Percentiles rank a stretch among this genome's conserved stretches.
These are phyloP conservation scores for Oreochromis aureus DNA, from an alignment of 2,113 vertebrate species.

Conservation along the genomic window DNA sequence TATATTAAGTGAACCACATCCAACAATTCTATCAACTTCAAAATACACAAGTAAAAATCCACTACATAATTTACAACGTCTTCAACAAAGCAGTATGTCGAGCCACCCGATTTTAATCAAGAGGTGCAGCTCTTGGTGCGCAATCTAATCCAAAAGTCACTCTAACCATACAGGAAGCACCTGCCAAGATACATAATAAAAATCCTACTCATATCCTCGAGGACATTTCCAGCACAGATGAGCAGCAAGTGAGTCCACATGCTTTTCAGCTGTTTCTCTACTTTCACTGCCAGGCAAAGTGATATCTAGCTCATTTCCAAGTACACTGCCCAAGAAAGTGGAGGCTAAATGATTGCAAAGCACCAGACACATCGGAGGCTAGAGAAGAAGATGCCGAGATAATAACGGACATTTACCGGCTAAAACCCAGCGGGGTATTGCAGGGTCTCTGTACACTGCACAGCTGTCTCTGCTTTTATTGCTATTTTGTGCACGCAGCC, in stretches of 20 bases:
- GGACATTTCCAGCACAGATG: constrained; percentile 5
- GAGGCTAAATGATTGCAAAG: constrained; percentile 20
- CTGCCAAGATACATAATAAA: constrained; percentile 23
- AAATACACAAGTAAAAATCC: neutral
- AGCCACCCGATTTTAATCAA: neutral
- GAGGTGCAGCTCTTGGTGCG: neutral
- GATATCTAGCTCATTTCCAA: constrained; percentile 36
- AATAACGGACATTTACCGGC: constrained; percentile 46
- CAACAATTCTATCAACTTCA: neutral
- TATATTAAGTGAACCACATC: neutral
- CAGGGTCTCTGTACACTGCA: neutral
- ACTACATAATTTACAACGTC: neutral
- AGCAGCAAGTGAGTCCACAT: constrained; percentile 10
- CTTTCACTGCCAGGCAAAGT: constrained; percentile 25
- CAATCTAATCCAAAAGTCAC: neutral
- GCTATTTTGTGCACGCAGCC: constrained; percentile 20
- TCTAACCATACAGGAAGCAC: constrained; percentile 1
- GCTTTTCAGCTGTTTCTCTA: constrained; percentile 10
- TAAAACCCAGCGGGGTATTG: constrained; percentile 18
- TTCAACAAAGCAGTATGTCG: neutral
- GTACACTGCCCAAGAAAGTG: constrained; percentile 25
- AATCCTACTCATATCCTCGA: neutral
- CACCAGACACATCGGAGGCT: neutral
- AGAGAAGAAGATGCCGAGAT: constrained; percentile 27
- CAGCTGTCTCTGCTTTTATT: constrained; percentile 39